Evolutionary conservation across 2,888 invertebrate genomes (phyloP), one percentile per base, ranked within the genome.

Genomic region (Galerucella pusilla): DNA sequence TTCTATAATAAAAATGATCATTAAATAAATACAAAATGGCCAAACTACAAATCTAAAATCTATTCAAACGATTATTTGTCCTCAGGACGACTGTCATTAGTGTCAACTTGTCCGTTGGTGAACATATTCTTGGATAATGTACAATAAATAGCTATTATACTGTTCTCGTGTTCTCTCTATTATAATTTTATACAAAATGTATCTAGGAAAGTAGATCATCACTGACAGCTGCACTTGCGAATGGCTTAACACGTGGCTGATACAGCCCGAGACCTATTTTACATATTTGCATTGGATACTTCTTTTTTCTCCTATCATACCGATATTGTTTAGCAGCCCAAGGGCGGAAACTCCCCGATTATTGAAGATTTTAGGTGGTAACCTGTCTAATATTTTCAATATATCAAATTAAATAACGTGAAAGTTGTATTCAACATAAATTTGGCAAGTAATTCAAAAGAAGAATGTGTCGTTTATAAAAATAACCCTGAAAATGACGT

Each of bases 401-500:
- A 57, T 57, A 57, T 57, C 2, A 20, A 57, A 20, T 57, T 57
- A 20, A 57, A 57, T 57, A 57, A 16, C 20, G 57, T 57, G 57
- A 57, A 57, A 57, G 57, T 57, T 57, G 20, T 57, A 20, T 57
- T 20, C 16, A n/a, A 9, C 10, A 10, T 57, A 20, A 57, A 57
- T 57, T 57, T 57, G 64, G 64, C 64, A 65, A 65, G 64, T 5
- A 46, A 65, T 16, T 42, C 1, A 9, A 20, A 63, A 28, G 12
- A 61, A 63, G 63, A 63, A 46, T 65, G 64, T 46, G 64, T 46
- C 46, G 16, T 63, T 45, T 63, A 35, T 46, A 65, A 65, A 65
- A 65, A 65, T 65, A 65, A 46, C 64, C 28, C n/a, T 46, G 16
- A 65, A 65, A 42, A 42, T 65, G 64, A 65, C 64, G 64, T 65